These are phyloP conservation scores for Xerus inauris DNA, from an alignment of 2,113 vertebrate species.

Conservation along the genomic window DNA sequence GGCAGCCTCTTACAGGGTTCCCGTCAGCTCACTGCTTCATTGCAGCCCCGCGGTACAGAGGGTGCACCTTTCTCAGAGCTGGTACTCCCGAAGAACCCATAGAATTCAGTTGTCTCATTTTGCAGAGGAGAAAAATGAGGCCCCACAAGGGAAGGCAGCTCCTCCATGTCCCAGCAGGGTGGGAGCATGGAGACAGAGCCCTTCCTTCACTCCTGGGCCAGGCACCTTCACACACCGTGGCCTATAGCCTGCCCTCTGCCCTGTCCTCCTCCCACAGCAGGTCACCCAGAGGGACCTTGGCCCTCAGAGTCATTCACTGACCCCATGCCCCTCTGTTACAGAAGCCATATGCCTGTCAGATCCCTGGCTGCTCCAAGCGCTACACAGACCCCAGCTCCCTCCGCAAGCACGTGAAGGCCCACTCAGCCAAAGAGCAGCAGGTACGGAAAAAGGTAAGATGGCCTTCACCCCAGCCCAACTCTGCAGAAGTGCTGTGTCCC, in stretches of 20 bases:
- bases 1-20: neutral
- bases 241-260: neutral
- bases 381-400: slow-evolving; percentile 99
- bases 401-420: slow-evolving; percentile 98
- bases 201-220: neutral
- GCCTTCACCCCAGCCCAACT: neutral
- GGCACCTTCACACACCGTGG: neutral
- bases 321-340: slow-evolving; percentile 79
- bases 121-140: neutral
- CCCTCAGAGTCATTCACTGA: neutral
- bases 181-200: neutral
- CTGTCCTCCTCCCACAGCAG: neutral
- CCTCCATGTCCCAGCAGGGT: neutral
- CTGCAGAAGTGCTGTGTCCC: neutral
- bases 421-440: slow-evolving; percentile 98
- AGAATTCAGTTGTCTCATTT: neutral
- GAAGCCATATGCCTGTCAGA: slow-evolving; percentile 99
- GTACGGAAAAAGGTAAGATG: slow-evolving; percentile 96
- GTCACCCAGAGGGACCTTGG: neutral
- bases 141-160: neutral
- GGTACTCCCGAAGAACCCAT: neutral
- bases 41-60: neutral
- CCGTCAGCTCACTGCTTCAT: neutral
- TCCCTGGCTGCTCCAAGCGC: slow-evolving; percentile 97
- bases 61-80: neutral